Percentiles rank a stretch among this genome's conserved stretches.
Evolutionary conservation across 2,888 invertebrate species (phyloP).

Genomic region (Blomia tropicalis): DNA sequence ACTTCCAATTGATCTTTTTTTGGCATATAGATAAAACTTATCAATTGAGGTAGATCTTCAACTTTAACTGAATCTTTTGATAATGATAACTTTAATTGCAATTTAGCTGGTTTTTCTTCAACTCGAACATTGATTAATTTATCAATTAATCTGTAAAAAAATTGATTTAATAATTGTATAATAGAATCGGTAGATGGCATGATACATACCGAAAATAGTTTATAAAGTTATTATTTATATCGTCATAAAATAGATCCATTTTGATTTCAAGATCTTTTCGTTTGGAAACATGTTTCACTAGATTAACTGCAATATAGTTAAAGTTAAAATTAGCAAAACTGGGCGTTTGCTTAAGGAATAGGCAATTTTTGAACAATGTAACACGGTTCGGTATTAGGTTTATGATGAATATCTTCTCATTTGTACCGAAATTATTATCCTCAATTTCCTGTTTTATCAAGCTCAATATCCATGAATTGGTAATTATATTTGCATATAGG

Average conservation of each 20-base stretch:
- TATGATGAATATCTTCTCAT: constrained; percentile 16
- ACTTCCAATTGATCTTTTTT: constrained; percentile 21
- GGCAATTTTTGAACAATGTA: constrained; percentile 21
- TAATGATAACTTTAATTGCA: not conserved
- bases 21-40: constrained; percentile 19
- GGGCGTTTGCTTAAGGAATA: constrained; percentile 22
- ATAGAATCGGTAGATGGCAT: not conserved
- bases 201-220: constrained; percentile 22
- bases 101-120: constrained; percentile 2
- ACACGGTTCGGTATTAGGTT: constrained; percentile 23
- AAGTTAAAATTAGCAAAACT: constrained; percentile 19
- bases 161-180: no score
- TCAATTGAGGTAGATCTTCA: not conserved
- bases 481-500: constrained; percentile 20
- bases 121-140: constrained; percentile 22
- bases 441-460: constrained; percentile 20
- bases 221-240: constrained; percentile 19
- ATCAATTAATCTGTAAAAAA: constrained; percentile 5
- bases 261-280: constrained; percentile 22
- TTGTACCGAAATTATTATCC: not conserved
- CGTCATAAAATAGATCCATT: not conserved
- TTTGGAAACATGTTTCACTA: constrained; percentile 5
- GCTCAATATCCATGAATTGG: constrained; percentile 19
- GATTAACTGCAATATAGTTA: constrained; percentile 21
- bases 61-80: constrained; percentile 8